Conservation (phyloP, 2,113 vertebrate species). For the Etheostoma cragini region DNA sequence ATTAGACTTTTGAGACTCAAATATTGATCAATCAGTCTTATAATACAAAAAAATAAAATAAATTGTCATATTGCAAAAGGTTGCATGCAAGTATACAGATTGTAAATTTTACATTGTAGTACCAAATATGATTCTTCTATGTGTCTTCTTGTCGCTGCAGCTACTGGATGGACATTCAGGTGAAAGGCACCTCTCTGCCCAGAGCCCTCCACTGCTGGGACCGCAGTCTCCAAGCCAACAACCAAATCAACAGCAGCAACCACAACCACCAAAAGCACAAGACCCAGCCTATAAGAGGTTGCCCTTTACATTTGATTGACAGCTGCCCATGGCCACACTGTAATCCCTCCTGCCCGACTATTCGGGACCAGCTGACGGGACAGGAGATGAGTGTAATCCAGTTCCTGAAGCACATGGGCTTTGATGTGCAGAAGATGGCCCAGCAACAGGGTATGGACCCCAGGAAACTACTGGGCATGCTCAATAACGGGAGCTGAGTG, state of each 20-base stretch:
- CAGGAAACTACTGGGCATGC: conserved; percentile 92
- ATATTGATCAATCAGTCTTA: background rate
- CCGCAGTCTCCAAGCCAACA: conserved; percentile 90
- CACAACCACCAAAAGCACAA: conserved; percentile 68
- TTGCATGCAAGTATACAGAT: background rate
- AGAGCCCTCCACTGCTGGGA: conserved; percentile 97
- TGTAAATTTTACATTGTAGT: background rate
- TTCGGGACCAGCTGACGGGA: conserved; percentile 93
- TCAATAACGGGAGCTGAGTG: conserved; percentile 87
- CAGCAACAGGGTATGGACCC: conserved; percentile 95
- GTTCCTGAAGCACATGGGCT: conserved; percentile 97
- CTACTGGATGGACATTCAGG: conserved; percentile 94
- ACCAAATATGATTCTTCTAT: background rate
- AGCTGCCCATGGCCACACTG: conserved; percentile 98
- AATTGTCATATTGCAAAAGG: no score
- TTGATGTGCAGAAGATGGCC: conserved; percentile 93
- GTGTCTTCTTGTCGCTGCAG: conserved; percentile 72
- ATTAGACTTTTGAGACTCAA: background rate
- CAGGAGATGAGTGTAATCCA: conserved; percentile 96
- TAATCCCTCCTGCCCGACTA: conserved; percentile 94
- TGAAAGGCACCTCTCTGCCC: conserved; percentile 93
- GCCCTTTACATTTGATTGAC: conserved; percentile 92
- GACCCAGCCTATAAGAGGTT: conserved; percentile 85
- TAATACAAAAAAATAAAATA: no score
- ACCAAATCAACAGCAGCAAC: conserved; percentile 77